These are phyloP conservation scores for Spilogale gracilis DNA, from an alignment of 2,113 vertebrate species.

Conservation along the genomic window DNA sequence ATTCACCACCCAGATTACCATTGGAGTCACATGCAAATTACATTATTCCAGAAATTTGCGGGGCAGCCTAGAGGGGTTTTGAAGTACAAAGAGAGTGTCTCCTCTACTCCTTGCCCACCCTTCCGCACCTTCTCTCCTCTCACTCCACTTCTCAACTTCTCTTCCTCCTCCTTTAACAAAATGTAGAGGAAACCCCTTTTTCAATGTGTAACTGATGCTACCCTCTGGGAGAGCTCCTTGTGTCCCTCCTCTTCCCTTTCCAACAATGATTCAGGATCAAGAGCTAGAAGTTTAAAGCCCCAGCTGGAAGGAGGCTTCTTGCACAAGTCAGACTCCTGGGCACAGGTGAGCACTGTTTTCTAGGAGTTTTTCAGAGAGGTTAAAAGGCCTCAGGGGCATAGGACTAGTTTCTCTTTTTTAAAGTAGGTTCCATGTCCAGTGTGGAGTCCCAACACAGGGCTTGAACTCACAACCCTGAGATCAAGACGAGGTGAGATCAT, in stretches of 20 bases:
- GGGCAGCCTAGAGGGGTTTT: neutral
- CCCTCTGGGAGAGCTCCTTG: neutral
- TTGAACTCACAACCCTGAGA: neutral
- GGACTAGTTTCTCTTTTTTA: neutral
- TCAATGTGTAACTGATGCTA: neutral
- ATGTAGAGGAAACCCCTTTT: neutral
- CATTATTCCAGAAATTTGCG: conserved; percentile 13
- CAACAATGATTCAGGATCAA: neutral
- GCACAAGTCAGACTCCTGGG: neutral
- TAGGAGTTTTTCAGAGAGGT: neutral
- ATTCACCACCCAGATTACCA: neutral
- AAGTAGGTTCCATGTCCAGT: neutral
- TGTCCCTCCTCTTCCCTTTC: neutral
- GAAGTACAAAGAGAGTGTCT: neutral
- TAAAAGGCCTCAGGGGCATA: neutral
- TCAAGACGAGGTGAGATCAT: neutral
- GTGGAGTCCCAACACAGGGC: neutral
- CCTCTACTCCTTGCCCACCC: neutral
- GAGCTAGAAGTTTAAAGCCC: neutral
- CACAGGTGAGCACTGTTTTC: neutral
- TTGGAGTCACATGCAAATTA: neutral
- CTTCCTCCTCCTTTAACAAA: neutral
- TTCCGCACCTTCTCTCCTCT: neutral
- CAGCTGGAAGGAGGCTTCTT: neutral
- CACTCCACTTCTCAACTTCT: neutral